phyloP scores from a whole-genome alignment of 2,888 invertebrate species.

The Oegoconia quadripuncta region DNA sequence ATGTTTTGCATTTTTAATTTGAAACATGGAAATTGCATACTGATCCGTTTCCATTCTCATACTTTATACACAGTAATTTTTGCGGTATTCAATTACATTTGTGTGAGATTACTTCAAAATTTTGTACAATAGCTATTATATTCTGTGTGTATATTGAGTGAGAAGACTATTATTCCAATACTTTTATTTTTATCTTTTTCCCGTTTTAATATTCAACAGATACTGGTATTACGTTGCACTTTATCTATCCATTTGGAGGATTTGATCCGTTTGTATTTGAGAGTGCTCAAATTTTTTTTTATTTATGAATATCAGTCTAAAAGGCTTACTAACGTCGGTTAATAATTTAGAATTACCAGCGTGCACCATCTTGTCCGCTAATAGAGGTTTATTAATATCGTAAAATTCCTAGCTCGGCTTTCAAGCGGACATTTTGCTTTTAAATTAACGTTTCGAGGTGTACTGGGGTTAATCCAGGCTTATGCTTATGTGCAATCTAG shows the following conservation, averaged over 20 bases:
- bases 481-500: conserved; percentile 17
- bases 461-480: conserved; percentile 22
- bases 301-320: conserved; percentile 22
- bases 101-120: conserved; percentile 1
- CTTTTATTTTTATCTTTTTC: conserved; percentile 44
- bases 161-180: conserved; percentile 4
- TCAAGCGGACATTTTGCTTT: conserved; percentile 35
- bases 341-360: conserved; percentile 37
- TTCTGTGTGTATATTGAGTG: conserved; percentile 2
- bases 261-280: no score
- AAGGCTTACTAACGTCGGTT: conserved; percentile 19
- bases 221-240: conserved; percentile 24
- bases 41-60: no score
- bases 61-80: conserved; percentile 1
- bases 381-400: conserved; percentile 51
- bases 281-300: background rate
- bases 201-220: conserved; percentile 23
- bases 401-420: conserved; percentile 40
- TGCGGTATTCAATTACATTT: background rate
- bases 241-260: conserved; percentile 28
- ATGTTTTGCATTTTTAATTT: background rate
- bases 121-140: background rate
- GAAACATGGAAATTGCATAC: no score
- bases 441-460: conserved; percentile 36
- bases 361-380: conserved; percentile 40